Base-by-base conservation (phyloP, 2,888 invertebrate species). In the Eretmocerus hayati region DNA sequence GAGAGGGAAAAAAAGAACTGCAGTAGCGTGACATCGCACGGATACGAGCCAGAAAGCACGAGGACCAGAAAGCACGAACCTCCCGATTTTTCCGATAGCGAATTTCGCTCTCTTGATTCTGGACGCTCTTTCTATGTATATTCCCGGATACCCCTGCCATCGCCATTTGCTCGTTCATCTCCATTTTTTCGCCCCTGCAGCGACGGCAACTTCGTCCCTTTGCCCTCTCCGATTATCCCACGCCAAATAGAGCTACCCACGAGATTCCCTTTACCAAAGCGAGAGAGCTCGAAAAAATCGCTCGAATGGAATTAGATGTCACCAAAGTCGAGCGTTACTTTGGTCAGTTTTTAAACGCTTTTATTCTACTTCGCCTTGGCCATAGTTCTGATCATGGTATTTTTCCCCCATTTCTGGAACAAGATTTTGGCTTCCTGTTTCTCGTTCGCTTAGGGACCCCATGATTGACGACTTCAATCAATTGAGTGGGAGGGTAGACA, bases 61-160 rank as follows among this genome's bases (percentile, higher is more conserved):
- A 45, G 48, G 39, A 45, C 42, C 45, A 23, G 45, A n/a, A 21
- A 9, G 39, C 11, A n/a, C 35, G 31, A 16, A 40, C 39, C 38
- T 39, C 43, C 49, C 53, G 46, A 49, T 53, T 53, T 53, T 47
- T 50, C 53, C 67, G 63, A 69, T 67, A 67, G 66, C 65, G 62
- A 64, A 63, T 63, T 66, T 62, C 58, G 57, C 59, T 60, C n/a
- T n/a, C 59, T 59, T 62, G 57, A n/a, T n/a, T n/a, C n/a, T n/a
- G n/a, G n/a, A n/a, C n/a, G 60, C 60, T 62, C 62, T 61, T 59
- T 56, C 54, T 26, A 48, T 47, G 48, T 13, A 37, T 43, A 46
- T 38, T 35, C 41, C 37, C 18, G 51, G 41, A 42, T 42, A 37
- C 20, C 19, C 9, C 36, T 37, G n/a, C 22, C 20, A 18, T 18